These are phyloP conservation scores for Oncorhynchus keta DNA, from an alignment of 2,113 vertebrate species.

Conservation along the genomic window DNA sequence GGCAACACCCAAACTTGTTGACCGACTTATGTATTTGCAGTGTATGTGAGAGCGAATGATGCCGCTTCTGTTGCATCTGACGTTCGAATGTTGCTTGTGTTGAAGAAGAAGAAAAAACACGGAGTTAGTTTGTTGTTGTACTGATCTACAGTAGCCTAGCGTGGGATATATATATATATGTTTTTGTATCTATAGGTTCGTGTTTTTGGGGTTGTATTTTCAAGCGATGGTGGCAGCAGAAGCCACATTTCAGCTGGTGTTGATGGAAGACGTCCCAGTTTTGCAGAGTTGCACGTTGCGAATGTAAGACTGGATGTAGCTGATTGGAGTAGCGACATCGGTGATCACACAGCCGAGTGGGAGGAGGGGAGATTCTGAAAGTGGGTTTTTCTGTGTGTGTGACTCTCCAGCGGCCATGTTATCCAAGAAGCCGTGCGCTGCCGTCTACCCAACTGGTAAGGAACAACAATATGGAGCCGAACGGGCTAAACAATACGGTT, in stretches of 20 bases:
- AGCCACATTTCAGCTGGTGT: constrained; percentile 15
- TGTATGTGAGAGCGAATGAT: not conserved
- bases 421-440: constrained; percentile 90
- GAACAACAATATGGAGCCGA: constrained; percentile 30
- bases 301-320: constrained; percentile 66
- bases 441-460: constrained; percentile 87
- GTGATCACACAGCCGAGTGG: constrained; percentile 66
- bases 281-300: constrained; percentile 13
- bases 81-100: constrained; percentile 15
- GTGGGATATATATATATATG: not conserved
- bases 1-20: constrained; percentile 34
- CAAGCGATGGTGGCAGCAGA: constrained; percentile 30
- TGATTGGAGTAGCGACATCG: constrained; percentile 72
- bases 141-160: not conserved
- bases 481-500: constrained; percentile 5
- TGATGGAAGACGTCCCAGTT: constrained; percentile 32
- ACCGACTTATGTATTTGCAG: constrained; percentile 6
- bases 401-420: constrained; percentile 92
- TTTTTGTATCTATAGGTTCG: not conserved
- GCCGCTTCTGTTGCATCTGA: not conserved
- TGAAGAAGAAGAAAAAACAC: not conserved
- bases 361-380: constrained; percentile 75
- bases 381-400: constrained; percentile 67
- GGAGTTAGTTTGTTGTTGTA: not conserved
- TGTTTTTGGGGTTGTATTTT: constrained; percentile 11